Evolutionary conservation across 2,113 vertebrate species (phyloP).

Genomic region (Dromaius novaehollandiae): DNA sequence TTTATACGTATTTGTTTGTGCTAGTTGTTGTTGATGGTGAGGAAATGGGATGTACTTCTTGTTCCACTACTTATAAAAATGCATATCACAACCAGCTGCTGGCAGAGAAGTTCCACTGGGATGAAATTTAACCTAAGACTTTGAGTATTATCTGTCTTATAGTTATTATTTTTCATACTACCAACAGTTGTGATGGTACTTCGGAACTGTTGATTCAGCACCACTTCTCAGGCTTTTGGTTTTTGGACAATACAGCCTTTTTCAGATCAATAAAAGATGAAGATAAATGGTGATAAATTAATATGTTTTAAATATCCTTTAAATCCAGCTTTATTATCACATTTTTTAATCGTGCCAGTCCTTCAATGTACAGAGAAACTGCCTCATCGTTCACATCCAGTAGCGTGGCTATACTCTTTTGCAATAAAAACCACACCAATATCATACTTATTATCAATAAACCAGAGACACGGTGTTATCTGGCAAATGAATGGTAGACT

Average conservation of each 20-base stretch:
- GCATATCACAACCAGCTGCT: neutral
- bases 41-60: neutral
- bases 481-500: neutral
- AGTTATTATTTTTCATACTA: neutral
- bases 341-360: neutral
- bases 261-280: conserved; percentile 24
- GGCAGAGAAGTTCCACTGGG: neutral
- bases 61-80: neutral
- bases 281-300: neutral
- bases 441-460: neutral
- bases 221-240: neutral
- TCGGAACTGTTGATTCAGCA: neutral
- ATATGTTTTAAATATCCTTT: neutral
- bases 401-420: neutral
- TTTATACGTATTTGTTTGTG: neutral
- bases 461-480: neutral
- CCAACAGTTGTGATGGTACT: neutral
- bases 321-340: conserved; percentile 5
- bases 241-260: neutral
- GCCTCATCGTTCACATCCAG: neutral
- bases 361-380: neutral
- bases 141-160: neutral
- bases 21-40: neutral
- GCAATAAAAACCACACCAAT: neutral
- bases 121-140: neutral